A percentile compares a stretch with the other conserved stretches of the same genome.
phyloP scores from a whole-genome alignment of 2,888 invertebrate genomes.

The Copidosoma aretas region DNA sequence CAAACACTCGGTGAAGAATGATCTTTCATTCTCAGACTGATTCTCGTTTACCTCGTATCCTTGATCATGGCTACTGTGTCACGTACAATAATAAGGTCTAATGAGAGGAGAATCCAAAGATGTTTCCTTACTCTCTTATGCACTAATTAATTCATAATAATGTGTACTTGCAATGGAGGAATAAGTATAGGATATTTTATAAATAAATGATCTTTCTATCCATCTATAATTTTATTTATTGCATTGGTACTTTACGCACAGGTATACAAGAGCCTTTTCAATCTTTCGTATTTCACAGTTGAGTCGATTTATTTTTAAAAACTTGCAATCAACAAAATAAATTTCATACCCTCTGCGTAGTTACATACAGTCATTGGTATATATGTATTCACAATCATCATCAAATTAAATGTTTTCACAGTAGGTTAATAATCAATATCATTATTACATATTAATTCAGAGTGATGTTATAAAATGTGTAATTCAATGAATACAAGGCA shows the following conservation, averaged over 20 bases:
- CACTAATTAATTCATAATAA: constrained; percentile 14
- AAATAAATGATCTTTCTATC: constrained; percentile 19
- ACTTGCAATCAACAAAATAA: constrained; percentile 25
- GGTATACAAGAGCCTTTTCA: constrained; percentile 12
- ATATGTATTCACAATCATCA: too few relatives aligned
- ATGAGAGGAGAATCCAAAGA: constrained; percentile 26
- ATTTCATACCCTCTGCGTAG: constrained; percentile 26
- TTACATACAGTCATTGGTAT: too few relatives aligned
- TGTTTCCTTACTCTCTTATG: constrained; percentile 14
- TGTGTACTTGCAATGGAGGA: constrained; percentile 22
- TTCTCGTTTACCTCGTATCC: constrained; percentile 18
- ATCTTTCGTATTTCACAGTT: constrained; percentile 26
- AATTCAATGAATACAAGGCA: too few relatives aligned
- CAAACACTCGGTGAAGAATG: constrained; percentile 10
- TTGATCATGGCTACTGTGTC: constrained; percentile 22
- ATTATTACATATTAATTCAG: too few relatives aligned
- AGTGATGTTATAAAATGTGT: too few relatives aligned
- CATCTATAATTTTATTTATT: constrained; percentile 34
- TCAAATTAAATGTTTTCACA: too few relatives aligned
- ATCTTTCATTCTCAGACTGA: constrained; percentile 25
- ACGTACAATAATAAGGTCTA: constrained; percentile 18
- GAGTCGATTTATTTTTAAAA: constrained; percentile 24
- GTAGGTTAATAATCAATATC: too few relatives aligned
- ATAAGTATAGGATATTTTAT: constrained; percentile 18
- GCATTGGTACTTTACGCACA: constrained; percentile 24